A percentile compares a stretch with the other conserved stretches of the same genome.
Evolutionary conservation across 2,113 vertebrate genomes (phyloP).

Genomic region (Apistogramma diplotaenia): DNA sequence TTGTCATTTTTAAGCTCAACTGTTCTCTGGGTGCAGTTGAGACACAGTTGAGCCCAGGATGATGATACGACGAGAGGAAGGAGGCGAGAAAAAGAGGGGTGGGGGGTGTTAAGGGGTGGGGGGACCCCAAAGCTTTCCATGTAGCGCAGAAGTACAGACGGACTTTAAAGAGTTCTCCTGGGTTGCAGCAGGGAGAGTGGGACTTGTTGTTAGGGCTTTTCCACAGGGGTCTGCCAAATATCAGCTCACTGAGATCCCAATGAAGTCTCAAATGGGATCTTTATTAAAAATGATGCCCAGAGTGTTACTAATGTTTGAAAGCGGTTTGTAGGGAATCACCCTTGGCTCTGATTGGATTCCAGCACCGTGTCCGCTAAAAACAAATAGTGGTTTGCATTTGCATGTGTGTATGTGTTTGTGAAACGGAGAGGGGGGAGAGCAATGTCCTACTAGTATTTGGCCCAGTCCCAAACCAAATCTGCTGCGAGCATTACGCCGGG

Average conservation of each 20-base stretch:
- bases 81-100: not conserved
- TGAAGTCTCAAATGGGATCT: not conserved
- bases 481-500: conserved; percentile 21
- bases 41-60: not conserved
- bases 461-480: conserved; percentile 38
- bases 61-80: conserved; percentile 11
- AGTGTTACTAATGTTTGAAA: not conserved
- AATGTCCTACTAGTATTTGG: conserved; percentile 35
- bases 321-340: conserved; percentile 20
- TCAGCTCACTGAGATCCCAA: not conserved
- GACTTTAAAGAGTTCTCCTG: conserved; percentile 21
- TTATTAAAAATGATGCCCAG: conserved; percentile 12
- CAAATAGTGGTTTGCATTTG: conserved; percentile 5
- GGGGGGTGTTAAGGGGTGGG: too few species aligned
- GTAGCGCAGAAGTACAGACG: conserved; percentile 10
- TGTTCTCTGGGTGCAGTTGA: not conserved
- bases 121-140: conserved; percentile 5
- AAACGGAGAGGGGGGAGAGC: not conserved
- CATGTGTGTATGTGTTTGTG: conserved; percentile 6
- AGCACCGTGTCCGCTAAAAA: conserved; percentile 11
- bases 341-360: conserved; percentile 42
- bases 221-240: not conserved
- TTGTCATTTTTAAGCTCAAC: not conserved
- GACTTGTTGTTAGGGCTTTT: conserved; percentile 1
- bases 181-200: not conserved